Evolutionary conservation across 2,888 invertebrate genomes (phyloP), one percentile per base, ranked within the genome.

Genomic region (Drosophila prostipennis): DNA sequence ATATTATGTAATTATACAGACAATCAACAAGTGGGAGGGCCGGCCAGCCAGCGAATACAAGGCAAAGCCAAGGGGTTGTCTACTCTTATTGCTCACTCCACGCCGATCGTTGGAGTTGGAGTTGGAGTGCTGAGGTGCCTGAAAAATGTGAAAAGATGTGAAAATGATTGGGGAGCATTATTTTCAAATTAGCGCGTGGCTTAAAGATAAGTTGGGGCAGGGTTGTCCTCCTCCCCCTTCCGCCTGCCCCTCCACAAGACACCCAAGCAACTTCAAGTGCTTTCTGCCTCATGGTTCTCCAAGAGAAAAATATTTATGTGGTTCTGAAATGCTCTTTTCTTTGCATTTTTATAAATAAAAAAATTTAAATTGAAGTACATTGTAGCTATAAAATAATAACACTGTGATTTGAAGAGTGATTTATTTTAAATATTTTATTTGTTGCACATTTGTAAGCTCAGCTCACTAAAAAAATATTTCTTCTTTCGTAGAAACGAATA

Each of bases 101-200:
- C 65, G 55, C 40, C 40, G 58, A 55, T 58, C 55, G 58, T 40
- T 10, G 42, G 42, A 55, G 42, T 26, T 26, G 56, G 54, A 55
- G 56, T 26, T 26, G 26, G 26, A 26, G 26, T 26, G 42, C 56
- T 36, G 49, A 26, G 11, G 34, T 43, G 51, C 36, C 57, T 19
- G 58, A 32, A 58, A 58, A 53, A 69, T 42, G 40, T 40, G 57
- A 39, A 56, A 65, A 83, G 83, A 88, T 88, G 78, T 76, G 70
- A 83, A 86, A 87, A 88, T 88, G 81, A 90, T 89, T 85, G 80
- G 65, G 77, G 76, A 74, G 80, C 89, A 89, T 90, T 89, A 89
- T 90, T 89, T 89, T 89, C 81, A 89, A 88, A 89, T 90, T 89
- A 89, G 80, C 90, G 79, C 89, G 80, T 78, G 86, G 81, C 84